Conservation (phyloP, 2,888 invertebrate genomes). For the Acanthosoma haemorrhoidale region DNA sequence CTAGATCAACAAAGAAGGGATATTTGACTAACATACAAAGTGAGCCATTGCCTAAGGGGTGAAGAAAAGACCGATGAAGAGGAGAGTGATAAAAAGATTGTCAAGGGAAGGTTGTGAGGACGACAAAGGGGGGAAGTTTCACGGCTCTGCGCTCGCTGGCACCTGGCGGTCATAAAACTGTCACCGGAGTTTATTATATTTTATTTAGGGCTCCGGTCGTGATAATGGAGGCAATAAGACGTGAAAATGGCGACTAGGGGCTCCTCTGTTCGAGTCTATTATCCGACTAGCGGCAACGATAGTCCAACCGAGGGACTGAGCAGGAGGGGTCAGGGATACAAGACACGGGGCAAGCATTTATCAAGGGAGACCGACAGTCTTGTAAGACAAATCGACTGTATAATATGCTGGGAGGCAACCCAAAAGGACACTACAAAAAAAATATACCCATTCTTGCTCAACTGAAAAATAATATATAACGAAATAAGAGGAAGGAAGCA, state of each 20-base stretch:
- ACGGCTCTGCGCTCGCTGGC: neutral
- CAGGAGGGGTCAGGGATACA: neutral
- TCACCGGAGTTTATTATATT: constrained; percentile 21
- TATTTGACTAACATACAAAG: no score
- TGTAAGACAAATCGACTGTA: constrained; percentile 12
- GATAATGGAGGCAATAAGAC: constrained; percentile 17
- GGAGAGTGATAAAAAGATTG: neutral
- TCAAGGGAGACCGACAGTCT: neutral
- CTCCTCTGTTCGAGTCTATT: constrained; percentile 2
- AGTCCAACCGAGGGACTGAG: neutral
- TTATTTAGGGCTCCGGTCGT: neutral
- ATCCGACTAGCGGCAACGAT: neutral
- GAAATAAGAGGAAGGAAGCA: neutral
- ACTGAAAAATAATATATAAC: neutral
- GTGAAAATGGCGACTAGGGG: neutral
- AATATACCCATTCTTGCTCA: neutral
- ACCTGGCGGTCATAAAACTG: constrained; percentile 16
- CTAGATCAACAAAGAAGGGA: no score
- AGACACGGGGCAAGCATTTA: neutral
- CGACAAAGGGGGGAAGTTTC: constrained; percentile 2
- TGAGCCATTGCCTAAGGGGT: neutral
- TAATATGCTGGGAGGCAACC: constrained; percentile 4
- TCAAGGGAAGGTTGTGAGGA: neutral
- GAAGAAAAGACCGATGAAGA: neutral
- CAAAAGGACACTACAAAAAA: constrained; percentile 4